Base-by-base conservation (phyloP, 2,797 vertebrate species). In the Cyclopterus lumpus region DNA sequence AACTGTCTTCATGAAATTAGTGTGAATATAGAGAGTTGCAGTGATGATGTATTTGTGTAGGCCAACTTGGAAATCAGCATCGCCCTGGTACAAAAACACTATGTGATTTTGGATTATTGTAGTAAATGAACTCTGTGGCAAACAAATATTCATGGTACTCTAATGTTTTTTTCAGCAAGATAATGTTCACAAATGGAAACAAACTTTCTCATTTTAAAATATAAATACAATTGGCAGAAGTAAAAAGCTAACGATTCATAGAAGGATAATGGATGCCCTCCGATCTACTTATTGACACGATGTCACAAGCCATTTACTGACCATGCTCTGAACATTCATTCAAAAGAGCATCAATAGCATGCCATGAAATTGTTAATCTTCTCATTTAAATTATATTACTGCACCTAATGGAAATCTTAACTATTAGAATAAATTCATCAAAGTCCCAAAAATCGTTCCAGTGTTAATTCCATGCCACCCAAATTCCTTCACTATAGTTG, bases 331-430 rank as follows among this genome's bases (percentile, higher is more conserved):
- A 36, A 57, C 22, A 42, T 26, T 67, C 4, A 67, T 57, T 64
- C 18, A 42, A 65, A 64, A 76, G 8, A 64, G 4, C 46, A n/a
- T 30, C 4, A 60, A 36, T 38, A 77, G 22, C 42, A 26, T 51
- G 28, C 8, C 16, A 8, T 49, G n/a, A 26, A 49, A 62, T 24
- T 34, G 5, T 26, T 46, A 24, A 66, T 15, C 51, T 55, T 65
- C 16, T 61, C 26, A 70, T 67, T 58, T 18, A 26, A 67, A 40
- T 26, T 48, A 16, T 5, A 14, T 18, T 18, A 44, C 38, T 51
- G 22, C 18, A 54, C 6, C 30, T 65, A 66, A 73, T 42, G 5
- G 18, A 53, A 9, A 22, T 38, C 18, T 59, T 42, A 11, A 71
- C 32, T 67, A 15, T 12, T 5, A 30, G 28, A 67, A 68, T 59